Evolutionary conservation across 2,888 invertebrate genomes (phyloP).

Genomic region (Pediacus dermestoides): DNA sequence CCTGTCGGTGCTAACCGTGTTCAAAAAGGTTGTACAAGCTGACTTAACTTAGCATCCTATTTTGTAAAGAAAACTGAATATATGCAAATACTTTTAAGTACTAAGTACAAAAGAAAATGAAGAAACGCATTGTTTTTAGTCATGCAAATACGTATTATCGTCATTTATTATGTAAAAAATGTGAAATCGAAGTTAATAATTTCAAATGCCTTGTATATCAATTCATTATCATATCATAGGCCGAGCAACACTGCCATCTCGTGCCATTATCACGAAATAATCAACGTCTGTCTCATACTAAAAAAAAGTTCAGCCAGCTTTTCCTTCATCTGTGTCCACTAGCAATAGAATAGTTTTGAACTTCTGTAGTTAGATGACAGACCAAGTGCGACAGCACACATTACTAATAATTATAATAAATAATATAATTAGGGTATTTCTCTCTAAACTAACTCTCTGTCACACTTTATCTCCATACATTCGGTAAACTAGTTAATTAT

Average conservation of each 20-base stretch:
- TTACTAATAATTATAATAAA: too few relatives aligned
- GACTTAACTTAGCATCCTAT: slow-evolving; percentile 28
- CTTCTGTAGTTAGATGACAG: slow-evolving; percentile 27
- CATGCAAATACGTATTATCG: slow-evolving; percentile 30
- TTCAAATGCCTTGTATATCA: slow-evolving; percentile 49
- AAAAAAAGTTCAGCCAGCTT: slow-evolving; percentile 34
- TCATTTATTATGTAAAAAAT: slow-evolving; percentile 23
- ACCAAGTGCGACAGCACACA: slow-evolving; percentile 40
- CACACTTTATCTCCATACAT: slow-evolving; percentile 15
- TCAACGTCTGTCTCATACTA: slow-evolving; percentile 24
- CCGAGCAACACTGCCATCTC: slow-evolving; percentile 41
- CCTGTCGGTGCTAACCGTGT: too few relatives aligned
- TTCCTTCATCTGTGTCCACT: slow-evolving; percentile 8
- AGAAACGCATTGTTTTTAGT: slow-evolving; percentile 33
- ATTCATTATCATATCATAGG: slow-evolving; percentile 50
- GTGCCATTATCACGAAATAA: slow-evolving; percentile 34
- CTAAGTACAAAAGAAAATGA: slow-evolving; percentile 19
- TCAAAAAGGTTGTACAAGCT: slow-evolving; percentile 22
- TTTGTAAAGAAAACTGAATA: slow-evolving; percentile 36
- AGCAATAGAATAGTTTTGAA: too few relatives aligned
- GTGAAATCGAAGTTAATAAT: slow-evolving; percentile 28
- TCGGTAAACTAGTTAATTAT: slow-evolving; percentile 12
- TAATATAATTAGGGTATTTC: too few relatives aligned
- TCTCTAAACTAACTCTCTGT: too few relatives aligned
- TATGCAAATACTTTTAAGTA: slow-evolving; percentile 31